phyloP scores from a whole-genome alignment of 2,888 invertebrate species.

The Acronicta aceris region DNA sequence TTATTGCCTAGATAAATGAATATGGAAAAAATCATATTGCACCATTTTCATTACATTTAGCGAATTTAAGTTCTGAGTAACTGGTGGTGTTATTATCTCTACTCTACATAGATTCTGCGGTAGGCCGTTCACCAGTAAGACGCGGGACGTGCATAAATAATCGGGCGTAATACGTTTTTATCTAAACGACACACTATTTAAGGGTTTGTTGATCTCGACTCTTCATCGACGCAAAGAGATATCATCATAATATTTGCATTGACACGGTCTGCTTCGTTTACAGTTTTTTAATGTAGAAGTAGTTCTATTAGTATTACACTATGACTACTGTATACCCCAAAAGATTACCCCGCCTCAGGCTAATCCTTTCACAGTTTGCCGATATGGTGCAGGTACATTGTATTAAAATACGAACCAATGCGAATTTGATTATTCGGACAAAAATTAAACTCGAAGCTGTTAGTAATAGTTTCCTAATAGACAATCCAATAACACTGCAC shows the following conservation, averaged over 20 bases:
- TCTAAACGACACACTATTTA: constrained; percentile 77
- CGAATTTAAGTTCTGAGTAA: neutral
- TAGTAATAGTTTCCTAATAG: too few species aligned
- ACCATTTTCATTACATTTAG: neutral
- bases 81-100: constrained; percentile 4
- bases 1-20: neutral
- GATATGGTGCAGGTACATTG: too few species aligned
- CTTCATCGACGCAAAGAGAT: constrained; percentile 17
- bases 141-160: constrained; percentile 84
- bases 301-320: too few species aligned
- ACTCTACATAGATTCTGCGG: constrained; percentile 17
- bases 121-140: constrained; percentile 69
- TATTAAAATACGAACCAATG: too few species aligned
- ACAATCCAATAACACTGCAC: too few species aligned
- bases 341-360: too few species aligned
- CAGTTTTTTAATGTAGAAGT: too few species aligned
- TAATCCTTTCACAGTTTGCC: too few species aligned
- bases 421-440: too few species aligned
- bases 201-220: constrained; percentile 73
- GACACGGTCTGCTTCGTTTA: neutral
- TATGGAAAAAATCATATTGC: neutral
- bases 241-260: constrained; percentile 2
- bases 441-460: too few species aligned
- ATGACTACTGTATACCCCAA: too few species aligned
- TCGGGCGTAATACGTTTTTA: constrained; percentile 79